Percentiles rank a stretch among this genome's conserved stretches.
Evolutionary conservation across 2,888 invertebrate species (phyloP).

Genomic region (Eulithis prunata): DNA sequence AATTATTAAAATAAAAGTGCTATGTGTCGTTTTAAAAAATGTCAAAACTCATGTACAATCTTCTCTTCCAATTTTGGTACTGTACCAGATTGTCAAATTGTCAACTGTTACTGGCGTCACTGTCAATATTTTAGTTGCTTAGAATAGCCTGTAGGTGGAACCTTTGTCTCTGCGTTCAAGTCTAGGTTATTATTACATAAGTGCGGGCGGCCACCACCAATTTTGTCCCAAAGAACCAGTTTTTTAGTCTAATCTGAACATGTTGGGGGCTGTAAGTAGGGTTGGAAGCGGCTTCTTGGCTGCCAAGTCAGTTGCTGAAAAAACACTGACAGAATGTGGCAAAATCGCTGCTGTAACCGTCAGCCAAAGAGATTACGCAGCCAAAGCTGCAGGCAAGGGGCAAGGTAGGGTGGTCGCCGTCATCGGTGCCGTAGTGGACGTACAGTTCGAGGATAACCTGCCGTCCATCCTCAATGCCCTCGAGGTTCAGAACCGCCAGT

Average conservation of each 20-base stretch:
- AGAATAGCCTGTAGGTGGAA: conserved; percentile 44
- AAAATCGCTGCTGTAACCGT: conserved; percentile 78
- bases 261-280: conserved; percentile 86
- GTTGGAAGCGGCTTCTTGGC: conserved; percentile 85
- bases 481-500: conserved; percentile 93
- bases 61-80: no score
- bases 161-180: conserved; percentile 24
- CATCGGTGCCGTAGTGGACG: conserved; percentile 99
- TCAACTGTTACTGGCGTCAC: no score
- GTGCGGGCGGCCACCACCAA: conserved; percentile 61
- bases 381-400: conserved; percentile 59
- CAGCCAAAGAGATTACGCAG: conserved; percentile 75
- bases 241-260: conserved; percentile 58
- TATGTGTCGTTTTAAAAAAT: no score
- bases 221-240: conserved; percentile 55
- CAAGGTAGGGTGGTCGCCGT: conserved; percentile 94
- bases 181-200: conserved; percentile 66
- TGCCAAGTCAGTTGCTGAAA: conserved; percentile 84
- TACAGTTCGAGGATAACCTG: conserved; percentile 96
- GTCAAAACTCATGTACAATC: no score
- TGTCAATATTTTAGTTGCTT: conserved; percentile 23
- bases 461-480: conserved; percentile 98
- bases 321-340: conserved; percentile 83
- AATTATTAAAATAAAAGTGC: no score
- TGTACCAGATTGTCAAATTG: no score